Conservation (phyloP, 2,113 vertebrate species). For the Hippocampus zosterae region DNA sequence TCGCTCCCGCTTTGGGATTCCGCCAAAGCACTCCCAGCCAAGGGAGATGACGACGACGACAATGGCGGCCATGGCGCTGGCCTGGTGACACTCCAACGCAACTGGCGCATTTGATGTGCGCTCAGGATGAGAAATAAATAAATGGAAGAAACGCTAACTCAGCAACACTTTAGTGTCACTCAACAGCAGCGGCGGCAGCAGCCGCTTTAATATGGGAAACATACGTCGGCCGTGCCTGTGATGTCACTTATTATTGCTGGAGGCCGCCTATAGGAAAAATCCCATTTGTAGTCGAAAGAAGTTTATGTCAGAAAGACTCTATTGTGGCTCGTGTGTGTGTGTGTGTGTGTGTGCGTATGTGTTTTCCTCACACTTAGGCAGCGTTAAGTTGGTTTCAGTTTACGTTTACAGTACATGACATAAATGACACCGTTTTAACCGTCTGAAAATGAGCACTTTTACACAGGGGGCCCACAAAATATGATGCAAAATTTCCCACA, state of each 20-base stretch:
- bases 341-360: conserved; percentile 12
- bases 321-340: conserved; percentile 44
- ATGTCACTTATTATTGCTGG: conserved; percentile 69
- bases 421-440: background rate
- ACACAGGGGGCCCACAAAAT: background rate
- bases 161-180: conserved; percentile 49
- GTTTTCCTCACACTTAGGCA: conserved; percentile 9
- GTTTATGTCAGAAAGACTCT: conserved; percentile 62
- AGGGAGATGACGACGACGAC: background rate
- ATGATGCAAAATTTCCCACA: background rate
- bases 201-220: conserved; percentile 56
- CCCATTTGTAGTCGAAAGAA: conserved; percentile 52
- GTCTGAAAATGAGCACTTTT: background rate
- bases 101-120: conserved; percentile 54
- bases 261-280: conserved; percentile 57
- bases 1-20: background rate
- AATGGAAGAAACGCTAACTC: conserved; percentile 45
- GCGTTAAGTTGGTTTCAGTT: background rate
- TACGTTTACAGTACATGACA: background rate
- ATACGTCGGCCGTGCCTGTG: conserved; percentile 44
- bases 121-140: background rate
- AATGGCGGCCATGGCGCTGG: background rate
- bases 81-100: conserved; percentile 16
- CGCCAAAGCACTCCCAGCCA: background rate
- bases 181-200: conserved; percentile 14